Conservation (phyloP, 2,797 vertebrate genomes). For the Discoglossus pictus region DNA sequence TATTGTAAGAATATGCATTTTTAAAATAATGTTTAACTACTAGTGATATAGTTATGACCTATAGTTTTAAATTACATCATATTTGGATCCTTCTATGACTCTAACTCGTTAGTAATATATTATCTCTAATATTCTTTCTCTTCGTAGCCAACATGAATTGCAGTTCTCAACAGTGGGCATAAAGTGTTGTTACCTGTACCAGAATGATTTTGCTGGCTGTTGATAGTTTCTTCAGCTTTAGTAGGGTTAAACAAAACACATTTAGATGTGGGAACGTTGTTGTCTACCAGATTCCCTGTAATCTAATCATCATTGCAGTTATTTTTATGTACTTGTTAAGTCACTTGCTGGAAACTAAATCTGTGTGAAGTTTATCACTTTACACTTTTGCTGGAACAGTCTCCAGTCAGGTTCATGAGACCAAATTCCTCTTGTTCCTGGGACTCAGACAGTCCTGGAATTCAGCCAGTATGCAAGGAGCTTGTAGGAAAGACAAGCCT, state of each 20-base stretch:
- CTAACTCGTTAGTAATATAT: too few species aligned
- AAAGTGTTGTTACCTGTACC: too few species aligned
- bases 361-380: conserved; percentile 26
- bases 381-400: conserved; percentile 9
- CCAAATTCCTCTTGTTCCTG: background rate
- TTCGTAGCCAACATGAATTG: too few species aligned
- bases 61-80: too few species aligned
- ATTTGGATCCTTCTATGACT: too few species aligned
- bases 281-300: conserved; percentile 16
- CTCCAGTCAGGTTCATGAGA: conserved; percentile 7
- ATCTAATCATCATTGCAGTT: conserved; percentile 21
- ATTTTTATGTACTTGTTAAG: conserved; percentile 13
- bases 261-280: background rate
- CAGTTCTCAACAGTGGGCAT: too few species aligned
- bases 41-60: too few species aligned
- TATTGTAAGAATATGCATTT: too few species aligned
- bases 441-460: conserved; percentile 7
- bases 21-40: too few species aligned
- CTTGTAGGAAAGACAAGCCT: conserved; percentile 57
- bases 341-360: conserved; percentile 15
- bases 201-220: conserved; percentile 4
- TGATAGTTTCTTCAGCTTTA: background rate
- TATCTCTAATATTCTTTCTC: too few species aligned
- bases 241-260: conserved; percentile 3
- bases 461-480: background rate